phyloP scores from a whole-genome alignment of 2,113 vertebrate genomes.

The Lasiurus borealis region DNA sequence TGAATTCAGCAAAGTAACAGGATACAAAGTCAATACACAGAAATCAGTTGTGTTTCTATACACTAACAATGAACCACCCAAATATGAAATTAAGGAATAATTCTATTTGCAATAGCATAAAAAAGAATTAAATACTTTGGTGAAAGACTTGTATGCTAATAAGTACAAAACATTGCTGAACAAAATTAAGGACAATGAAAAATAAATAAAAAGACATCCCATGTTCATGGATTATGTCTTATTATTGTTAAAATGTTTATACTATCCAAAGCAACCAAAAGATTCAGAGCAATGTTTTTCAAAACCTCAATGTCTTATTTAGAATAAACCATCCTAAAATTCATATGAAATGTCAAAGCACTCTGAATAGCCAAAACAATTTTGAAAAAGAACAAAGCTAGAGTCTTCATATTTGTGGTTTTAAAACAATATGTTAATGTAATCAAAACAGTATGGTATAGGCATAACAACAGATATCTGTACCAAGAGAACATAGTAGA shows the following conservation, averaged over 20 bases:
- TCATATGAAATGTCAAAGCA: background rate
- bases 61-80: background rate
- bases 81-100: background rate
- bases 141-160: background rate
- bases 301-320: background rate
- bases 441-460: background rate
- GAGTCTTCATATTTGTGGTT: background rate
- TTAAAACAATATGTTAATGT: background rate
- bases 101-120: background rate
- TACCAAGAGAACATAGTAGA: background rate
- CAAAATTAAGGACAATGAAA: background rate
- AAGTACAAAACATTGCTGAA: background rate
- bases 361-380: background rate
- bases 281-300: background rate
- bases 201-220: background rate
- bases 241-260: background rate
- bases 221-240: background rate
- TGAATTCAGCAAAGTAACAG: background rate
- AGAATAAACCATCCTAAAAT: constrained; percentile 9
- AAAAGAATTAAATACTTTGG: background rate
- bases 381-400: background rate
- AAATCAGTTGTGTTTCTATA: background rate
- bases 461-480: background rate
- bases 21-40: background rate
- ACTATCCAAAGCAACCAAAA: background rate